Evolutionary conservation across 2,113 vertebrate species (phyloP).

Genomic region (Pelusios castaneus): DNA sequence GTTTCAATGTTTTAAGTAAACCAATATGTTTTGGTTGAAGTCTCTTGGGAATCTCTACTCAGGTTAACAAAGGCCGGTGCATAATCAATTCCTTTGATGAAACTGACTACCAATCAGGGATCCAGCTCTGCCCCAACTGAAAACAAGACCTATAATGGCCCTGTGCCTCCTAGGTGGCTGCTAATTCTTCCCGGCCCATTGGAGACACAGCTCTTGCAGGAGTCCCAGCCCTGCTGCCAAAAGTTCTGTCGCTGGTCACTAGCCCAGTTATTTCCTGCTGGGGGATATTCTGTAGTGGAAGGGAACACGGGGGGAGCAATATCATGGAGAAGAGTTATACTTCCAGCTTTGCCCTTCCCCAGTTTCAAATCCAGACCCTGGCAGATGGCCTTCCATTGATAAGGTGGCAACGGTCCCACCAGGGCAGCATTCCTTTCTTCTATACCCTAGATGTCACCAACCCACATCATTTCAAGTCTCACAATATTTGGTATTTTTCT

Average conservation of each 20-base stretch:
- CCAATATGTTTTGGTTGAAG: too few species aligned
- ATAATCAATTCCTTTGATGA: too few species aligned
- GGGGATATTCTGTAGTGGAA: fast-evolving
- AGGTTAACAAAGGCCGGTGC: too few species aligned
- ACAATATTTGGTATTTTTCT: background rate
- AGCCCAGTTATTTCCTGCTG: background rate
- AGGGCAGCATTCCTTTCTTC: background rate
- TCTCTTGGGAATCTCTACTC: too few species aligned
- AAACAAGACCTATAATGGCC: background rate
- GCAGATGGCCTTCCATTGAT: background rate
- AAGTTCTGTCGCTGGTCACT: too few species aligned
- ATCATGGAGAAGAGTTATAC: background rate
- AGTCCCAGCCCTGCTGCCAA: background rate
- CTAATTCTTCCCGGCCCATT: background rate
- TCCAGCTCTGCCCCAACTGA: background rate
- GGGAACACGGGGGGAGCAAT: background rate
- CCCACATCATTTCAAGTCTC: background rate
- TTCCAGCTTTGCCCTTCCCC: background rate
- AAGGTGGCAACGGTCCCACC: background rate
- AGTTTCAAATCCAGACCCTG: too few species aligned
- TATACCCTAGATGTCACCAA: background rate
- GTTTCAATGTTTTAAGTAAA: too few species aligned
- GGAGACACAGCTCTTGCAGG: background rate
- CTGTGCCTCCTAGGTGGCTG: background rate
- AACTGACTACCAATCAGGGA: too few species aligned